Conservation (phyloP, 2,113 vertebrate genomes). For the Rhineura floridana region DNA sequence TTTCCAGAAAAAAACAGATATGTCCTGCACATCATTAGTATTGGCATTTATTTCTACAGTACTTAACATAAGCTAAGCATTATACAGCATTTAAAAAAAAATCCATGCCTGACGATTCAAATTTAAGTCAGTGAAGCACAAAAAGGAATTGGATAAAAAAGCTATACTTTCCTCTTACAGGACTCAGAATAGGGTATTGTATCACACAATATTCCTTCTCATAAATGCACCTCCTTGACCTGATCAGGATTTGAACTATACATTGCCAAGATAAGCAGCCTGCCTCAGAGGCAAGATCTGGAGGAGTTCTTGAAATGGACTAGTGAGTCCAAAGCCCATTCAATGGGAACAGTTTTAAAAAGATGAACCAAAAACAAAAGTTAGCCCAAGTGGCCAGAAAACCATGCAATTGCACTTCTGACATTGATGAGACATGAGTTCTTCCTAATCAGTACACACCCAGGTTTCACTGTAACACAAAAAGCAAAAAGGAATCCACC, state of each 20-base stretch:
- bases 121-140: background rate
- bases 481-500: background rate
- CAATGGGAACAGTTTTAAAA: background rate
- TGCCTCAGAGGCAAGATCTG: background rate
- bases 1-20: background rate
- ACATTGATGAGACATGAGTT: background rate
- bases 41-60: too few relatives aligned
- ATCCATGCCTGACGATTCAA: background rate
- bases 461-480: background rate
- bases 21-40: background rate
- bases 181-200: background rate
- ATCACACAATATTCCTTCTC: background rate
- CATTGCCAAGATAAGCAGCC: fast-evolving
- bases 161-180: background rate
- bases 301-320: background rate
- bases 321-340: background rate
- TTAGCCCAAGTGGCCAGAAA: background rate
- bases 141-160: too few relatives aligned
- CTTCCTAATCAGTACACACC: background rate
- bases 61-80: too few relatives aligned
- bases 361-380: background rate
- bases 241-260: background rate
- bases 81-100: background rate
- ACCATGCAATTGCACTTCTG: fast-evolving
- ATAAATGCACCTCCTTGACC: background rate